Conservation (phyloP, 1,140 invertebrate genomes). For the Nephila pilipes region DNA sequence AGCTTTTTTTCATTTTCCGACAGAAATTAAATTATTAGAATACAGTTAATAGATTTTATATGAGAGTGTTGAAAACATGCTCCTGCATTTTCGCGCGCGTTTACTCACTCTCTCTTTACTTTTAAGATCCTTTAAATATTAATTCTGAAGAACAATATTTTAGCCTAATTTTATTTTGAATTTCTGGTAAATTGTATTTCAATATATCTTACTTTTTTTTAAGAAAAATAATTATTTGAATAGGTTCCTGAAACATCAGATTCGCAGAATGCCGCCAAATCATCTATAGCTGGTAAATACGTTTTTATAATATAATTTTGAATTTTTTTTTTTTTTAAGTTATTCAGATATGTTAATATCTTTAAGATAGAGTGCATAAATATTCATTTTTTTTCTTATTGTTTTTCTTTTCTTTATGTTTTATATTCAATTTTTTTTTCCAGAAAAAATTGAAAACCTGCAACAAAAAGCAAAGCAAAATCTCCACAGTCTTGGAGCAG, state of each 20-base stretch:
- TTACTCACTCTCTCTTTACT: too few species aligned
- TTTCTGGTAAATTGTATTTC: too few species aligned
- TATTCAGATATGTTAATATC: not conserved
- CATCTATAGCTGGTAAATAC: slow-evolving; percentile 30
- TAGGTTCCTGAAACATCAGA: slow-evolving; percentile 13
- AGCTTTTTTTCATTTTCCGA: too few species aligned
- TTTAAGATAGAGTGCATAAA: not conserved
- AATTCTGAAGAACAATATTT: too few species aligned
- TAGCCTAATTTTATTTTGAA: too few species aligned
- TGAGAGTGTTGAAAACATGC: too few species aligned
- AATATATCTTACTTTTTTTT: too few species aligned
- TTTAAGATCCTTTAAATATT: too few species aligned
- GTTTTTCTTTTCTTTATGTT: not conserved
- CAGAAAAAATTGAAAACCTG: slow-evolving; percentile 62
- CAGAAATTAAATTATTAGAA: too few species aligned
- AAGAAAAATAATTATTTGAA: not conserved
- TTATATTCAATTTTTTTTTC: slow-evolving; percentile 12
- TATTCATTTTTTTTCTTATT: not conserved
- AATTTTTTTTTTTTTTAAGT: not conserved
- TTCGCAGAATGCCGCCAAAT: not conserved
- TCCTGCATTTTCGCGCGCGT: too few species aligned
- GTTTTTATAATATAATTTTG: not conserved
- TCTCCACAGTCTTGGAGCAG: slow-evolving; percentile 67
- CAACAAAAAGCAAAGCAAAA: slow-evolving; percentile 71
- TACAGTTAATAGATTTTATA: too few species aligned